These are phyloP conservation scores for Tipula unca DNA, from an alignment of 2,888 invertebrate genomes.

Conservation along the genomic window DNA sequence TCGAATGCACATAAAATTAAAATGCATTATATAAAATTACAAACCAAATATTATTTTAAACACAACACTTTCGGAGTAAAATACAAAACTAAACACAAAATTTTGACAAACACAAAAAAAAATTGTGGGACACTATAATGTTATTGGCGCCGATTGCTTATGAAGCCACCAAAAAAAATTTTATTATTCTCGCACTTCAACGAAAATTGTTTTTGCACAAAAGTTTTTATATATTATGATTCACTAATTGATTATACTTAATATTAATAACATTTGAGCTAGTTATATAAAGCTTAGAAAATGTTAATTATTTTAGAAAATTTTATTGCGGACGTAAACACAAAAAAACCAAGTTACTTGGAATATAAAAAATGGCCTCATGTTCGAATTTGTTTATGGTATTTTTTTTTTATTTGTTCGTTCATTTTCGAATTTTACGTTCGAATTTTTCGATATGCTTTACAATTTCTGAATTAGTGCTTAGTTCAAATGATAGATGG, in stretches of 20 bases:
- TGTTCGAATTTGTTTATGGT: not conserved
- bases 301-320: not conserved
- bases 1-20: not conserved
- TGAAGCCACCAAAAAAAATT: conserved; percentile 17
- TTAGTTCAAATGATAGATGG: not conserved
- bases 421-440: not conserved
- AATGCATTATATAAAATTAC: not conserved
- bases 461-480: not conserved
- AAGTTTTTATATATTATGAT: not conserved
- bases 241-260: not conserved
- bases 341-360: not conserved
- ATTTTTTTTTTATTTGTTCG: not conserved
- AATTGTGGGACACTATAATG: not conserved
- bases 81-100: not conserved
- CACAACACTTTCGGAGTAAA: not conserved
- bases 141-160: conserved; percentile 15
- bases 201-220: not conserved
- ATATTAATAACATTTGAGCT: not conserved
- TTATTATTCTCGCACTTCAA: not conserved
- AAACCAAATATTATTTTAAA: not conserved
- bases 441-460: not conserved
- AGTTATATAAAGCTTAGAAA: not conserved
- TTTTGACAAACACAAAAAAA: not conserved
- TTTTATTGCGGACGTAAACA: conserved; percentile 20
- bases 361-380: conserved; percentile 17